Evolutionary conservation across 2,888 invertebrate species (phyloP).

Genomic region (Drosophila paranaensis): DNA sequence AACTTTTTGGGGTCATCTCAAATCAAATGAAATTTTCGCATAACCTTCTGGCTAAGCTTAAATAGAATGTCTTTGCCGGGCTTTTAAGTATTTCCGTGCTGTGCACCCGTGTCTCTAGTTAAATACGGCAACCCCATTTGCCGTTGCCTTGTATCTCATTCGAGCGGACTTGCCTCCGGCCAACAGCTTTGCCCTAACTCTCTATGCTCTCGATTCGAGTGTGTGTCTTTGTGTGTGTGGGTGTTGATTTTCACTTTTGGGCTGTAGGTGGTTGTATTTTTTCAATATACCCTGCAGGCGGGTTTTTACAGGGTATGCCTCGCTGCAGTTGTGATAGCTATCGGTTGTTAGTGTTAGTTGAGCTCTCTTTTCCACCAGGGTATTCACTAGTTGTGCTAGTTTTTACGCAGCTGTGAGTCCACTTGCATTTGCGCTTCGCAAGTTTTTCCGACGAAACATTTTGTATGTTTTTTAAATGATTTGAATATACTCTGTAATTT

Average conservation of each 20-base stretch:
- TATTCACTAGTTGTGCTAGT: conserved; percentile 5
- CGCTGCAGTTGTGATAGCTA: neutral
- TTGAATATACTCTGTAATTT: conserved; percentile 12
- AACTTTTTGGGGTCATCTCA: conserved; percentile 39
- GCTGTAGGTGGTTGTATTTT: conserved; percentile 41
- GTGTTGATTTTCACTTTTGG: conserved; percentile 63
- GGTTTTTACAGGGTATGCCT: neutral
- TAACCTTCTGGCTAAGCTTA: conserved; percentile 10
- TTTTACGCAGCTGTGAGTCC: neutral
- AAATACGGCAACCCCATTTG: conserved; percentile 12
- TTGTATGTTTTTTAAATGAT: conserved; percentile 17
- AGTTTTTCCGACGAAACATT: conserved; percentile 31
- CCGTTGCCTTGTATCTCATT: conserved; percentile 26
- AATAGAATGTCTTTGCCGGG: conserved; percentile 9
- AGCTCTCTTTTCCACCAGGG: conserved; percentile 7
- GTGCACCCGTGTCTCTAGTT: conserved; percentile 42
- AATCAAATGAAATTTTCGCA: conserved; percentile 52
- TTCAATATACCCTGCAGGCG: conserved; percentile 12
- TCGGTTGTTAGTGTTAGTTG: neutral
- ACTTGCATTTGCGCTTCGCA: conserved; percentile 27
- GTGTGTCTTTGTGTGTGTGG: conserved; percentile 11
- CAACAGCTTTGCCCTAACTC: conserved; percentile 19
- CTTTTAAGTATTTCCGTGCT: conserved; percentile 66
- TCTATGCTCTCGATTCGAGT: conserved; percentile 3
- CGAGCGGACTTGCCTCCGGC: conserved; percentile 51